Evolutionary conservation across 2,888 invertebrate genomes (phyloP).

Genomic region (Hesperia comma): DNA sequence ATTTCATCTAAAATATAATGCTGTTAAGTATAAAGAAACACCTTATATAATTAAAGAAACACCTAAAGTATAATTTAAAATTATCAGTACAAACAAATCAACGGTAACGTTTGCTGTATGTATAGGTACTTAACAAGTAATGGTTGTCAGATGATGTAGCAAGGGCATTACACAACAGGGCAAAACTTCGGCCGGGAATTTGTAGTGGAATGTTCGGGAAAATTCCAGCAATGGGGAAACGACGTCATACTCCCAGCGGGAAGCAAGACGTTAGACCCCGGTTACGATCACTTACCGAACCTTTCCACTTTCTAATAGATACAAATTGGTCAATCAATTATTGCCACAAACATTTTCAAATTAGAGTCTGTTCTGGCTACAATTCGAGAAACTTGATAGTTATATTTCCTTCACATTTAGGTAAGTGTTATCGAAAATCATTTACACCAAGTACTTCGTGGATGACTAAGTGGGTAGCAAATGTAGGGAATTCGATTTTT

Average conservation of each 20-base stretch:
- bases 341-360: constrained; percentile 37
- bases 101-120: neutral
- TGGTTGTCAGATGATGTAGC: constrained; percentile 33
- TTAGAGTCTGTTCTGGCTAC: neutral
- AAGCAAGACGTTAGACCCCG: constrained; percentile 78
- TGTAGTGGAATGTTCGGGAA: constrained; percentile 72
- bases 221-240: constrained; percentile 65
- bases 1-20: too few relatives aligned
- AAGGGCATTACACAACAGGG: constrained; percentile 50
- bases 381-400: too few relatives aligned
- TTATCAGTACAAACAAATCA: neutral
- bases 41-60: too few relatives aligned
- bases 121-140: neutral
- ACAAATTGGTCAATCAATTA: constrained; percentile 67
- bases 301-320: constrained; percentile 69
- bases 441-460: too few relatives aligned
- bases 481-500: too few relatives aligned
- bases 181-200: constrained; percentile 72
- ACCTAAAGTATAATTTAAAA: too few relatives aligned
- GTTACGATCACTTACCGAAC: constrained; percentile 70
- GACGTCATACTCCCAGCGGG: constrained; percentile 57
- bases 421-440: too few relatives aligned
- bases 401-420: too few relatives aligned
- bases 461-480: too few relatives aligned
- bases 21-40: too few relatives aligned